Percentiles rank a stretch among this genome's conserved stretches.
Conservation (phyloP, 2,888 invertebrate species). For the Entomobrya multifasciata region DNA sequence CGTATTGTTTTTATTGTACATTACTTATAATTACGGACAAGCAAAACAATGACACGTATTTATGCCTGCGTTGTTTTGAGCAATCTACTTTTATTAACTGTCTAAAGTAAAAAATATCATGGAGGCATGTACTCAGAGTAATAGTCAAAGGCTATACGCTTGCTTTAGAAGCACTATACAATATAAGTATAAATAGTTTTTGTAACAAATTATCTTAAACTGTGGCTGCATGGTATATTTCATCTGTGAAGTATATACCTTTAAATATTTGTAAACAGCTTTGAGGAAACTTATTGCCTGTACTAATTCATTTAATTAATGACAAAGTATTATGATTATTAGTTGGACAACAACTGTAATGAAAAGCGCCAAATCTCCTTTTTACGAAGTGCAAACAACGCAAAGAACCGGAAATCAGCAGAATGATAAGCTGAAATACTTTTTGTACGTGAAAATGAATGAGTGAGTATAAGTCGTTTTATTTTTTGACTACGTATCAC, state of each 20-base stretch:
- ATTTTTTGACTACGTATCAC: no score
- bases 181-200: no score
- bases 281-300: not conserved
- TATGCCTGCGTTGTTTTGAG: not conserved
- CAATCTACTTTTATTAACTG: not conserved
- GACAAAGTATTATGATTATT: conserved; percentile 69
- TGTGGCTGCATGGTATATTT: no score
- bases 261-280: no score
- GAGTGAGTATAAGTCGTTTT: not conserved
- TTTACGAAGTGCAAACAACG: conserved; percentile 67
- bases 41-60: not conserved
- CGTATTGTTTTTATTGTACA: conserved; percentile 21
- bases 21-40: not conserved
- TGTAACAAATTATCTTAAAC: no score
- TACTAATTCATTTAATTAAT: conserved; percentile 70
- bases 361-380: conserved; percentile 53
- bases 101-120: no score
- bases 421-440: conserved; percentile 33
- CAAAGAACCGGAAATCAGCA: conserved; percentile 59
- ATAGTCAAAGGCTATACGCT: no score
- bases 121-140: no score
- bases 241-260: no score
- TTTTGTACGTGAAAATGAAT: not conserved
- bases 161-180: no score
- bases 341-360: conserved; percentile 52